Evolutionary conservation across 2,113 vertebrate genomes (phyloP), one percentile per base, ranked within the genome.

Genomic region (Neotoma lepida): DNA sequence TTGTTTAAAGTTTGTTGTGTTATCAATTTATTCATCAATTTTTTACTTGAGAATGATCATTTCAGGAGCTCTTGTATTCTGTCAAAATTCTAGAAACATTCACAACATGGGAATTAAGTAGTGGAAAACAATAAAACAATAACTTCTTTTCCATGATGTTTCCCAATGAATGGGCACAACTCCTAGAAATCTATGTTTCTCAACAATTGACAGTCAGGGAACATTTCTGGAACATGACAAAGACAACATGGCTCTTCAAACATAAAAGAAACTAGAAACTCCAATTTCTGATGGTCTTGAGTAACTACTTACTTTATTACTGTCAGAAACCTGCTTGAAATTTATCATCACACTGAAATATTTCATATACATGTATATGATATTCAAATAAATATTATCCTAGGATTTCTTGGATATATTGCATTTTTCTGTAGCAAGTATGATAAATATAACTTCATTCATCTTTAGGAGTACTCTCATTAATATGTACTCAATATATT

Each of bases 121-220:
- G 15, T 93, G 68, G 82, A 30, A 93, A 95, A 91, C n/a, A n/a
- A 26, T 86, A 71, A 86, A 68, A 56, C 14, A 88, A n/a, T 30
- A 35, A 26, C 39, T 91, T 39, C 13, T 26, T 84, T 80, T 14
- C 5, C 44, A 68, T 80, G 6, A 49, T 92, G 17, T 63, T 86
- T 51, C 33, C 71, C 86, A 91, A 2, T 74, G 41, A 92, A 87
- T 5, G 14, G 46, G 26, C 33, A 46, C 12, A 71, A 28, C 28
- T 20, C 61, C 91, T 46, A 1, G 68, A 68, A 85, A 86, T 58
- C 28, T 61, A 9, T 68, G 54, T 2, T 49, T n/a, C 22, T 95
- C 63, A 81, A 66, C 41, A 63, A 56, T 41, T 46, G 6, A 10
- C 13, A 86, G 4, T 82, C 17, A 64, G 33, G 51, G 14, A 77